These are phyloP conservation scores for Diachasma alloeum DNA, from an alignment of 1,140 invertebrate species.

Conservation along the genomic window DNA sequence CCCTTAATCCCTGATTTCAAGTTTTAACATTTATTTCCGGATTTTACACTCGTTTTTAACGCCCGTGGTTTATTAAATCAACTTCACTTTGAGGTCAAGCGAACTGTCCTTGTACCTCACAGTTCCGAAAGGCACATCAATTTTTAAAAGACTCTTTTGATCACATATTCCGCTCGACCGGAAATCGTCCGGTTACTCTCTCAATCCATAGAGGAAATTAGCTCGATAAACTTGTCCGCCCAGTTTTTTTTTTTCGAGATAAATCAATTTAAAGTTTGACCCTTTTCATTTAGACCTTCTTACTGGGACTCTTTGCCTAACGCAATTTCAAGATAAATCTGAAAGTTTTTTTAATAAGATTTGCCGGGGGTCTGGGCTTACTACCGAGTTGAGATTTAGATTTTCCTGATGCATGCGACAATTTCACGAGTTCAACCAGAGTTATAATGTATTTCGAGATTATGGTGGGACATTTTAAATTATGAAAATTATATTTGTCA, in stretches of 20 bases:
- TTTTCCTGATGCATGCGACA: not conserved
- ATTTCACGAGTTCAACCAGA: not conserved
- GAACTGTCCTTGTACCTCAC: too few relatives aligned
- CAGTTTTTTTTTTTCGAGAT: not conserved
- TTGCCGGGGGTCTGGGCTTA: not conserved
- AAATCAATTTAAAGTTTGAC: not conserved
- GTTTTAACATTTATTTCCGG: too few relatives aligned
- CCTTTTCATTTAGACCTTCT: not conserved
- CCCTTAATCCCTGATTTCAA: too few relatives aligned
- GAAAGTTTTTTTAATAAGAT: not conserved
- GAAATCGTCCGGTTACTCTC: not conserved
- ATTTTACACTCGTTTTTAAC: too few relatives aligned
- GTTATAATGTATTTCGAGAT: not conserved
- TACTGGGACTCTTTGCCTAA: not conserved
- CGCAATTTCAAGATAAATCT: not conserved
- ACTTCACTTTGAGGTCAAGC: too few relatives aligned
- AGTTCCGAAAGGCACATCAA: too few relatives aligned
- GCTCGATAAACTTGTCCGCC: not conserved
- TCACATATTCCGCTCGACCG: not conserved
- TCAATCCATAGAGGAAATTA: not conserved
- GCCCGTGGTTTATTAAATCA: too few relatives aligned
- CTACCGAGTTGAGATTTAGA: not conserved
- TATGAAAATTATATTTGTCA: not conserved
- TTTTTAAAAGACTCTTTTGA: too few relatives aligned
- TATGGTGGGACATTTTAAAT: not conserved